Conservation (phyloP, 1,140 invertebrate species). For the Hyles euphorbiae region DNA sequence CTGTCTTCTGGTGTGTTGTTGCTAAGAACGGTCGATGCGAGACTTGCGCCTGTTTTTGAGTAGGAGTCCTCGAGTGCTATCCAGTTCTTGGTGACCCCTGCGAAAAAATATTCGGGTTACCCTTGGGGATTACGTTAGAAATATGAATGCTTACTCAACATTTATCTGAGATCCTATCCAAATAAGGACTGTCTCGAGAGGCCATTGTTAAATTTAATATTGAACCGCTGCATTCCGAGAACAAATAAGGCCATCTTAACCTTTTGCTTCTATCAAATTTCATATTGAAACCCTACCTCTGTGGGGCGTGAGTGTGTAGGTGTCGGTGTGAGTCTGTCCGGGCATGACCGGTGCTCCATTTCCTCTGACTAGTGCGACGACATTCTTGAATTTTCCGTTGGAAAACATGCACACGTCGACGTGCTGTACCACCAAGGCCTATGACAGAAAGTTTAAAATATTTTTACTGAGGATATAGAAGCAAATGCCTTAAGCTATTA, state of each 20-base stretch:
- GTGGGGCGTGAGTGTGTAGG: constrained; percentile 81
- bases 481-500: too few relatives aligned
- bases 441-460: constrained; percentile 13
- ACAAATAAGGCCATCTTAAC: too few relatives aligned
- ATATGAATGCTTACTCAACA: background rate
- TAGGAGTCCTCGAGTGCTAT: constrained; percentile 87
- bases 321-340: constrained; percentile 78
- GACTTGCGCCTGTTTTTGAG: constrained; percentile 79
- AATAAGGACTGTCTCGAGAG: too few relatives aligned
- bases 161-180: too few relatives aligned
- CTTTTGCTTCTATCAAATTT: background rate
- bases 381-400: constrained; percentile 99
- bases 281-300: constrained; percentile 71
- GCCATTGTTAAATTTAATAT: too few relatives aligned
- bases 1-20: constrained; percentile 80
- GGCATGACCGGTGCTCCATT: constrained; percentile 81
- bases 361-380: constrained; percentile 91
- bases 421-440: constrained; percentile 94
- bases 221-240: too few relatives aligned
- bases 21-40: constrained; percentile 82
- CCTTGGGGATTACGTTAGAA: too few relatives aligned
- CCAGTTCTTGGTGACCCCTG: constrained; percentile 86
- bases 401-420: constrained; percentile 99
- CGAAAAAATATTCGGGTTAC: constrained; percentile 10
- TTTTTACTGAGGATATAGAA: too few relatives aligned